phyloP scores from a whole-genome alignment of 2,797 vertebrate genomes.

The Tachyglossus aculeatus region DNA sequence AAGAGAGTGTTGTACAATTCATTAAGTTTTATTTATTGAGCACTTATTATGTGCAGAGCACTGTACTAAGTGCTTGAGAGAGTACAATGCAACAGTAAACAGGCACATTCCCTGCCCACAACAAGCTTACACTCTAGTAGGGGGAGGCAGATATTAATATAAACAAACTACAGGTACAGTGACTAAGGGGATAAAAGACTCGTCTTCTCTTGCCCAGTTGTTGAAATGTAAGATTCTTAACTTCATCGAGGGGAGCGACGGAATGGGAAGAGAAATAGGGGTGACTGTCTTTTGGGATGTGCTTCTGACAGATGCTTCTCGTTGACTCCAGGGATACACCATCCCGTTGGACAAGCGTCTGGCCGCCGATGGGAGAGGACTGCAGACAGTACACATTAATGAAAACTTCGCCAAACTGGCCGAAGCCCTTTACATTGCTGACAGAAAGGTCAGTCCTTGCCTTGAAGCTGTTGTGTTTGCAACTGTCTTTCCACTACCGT shows the following conservation, averaged over 20 bases:
- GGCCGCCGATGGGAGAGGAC: constrained; percentile 92
- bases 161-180: too few species aligned
- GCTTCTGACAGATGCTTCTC: constrained; percentile 24
- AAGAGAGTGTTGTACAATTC: too few species aligned
- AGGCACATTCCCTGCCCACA: too few species aligned
- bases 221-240: neutral
- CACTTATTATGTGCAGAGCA: too few species aligned
- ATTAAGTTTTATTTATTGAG: too few species aligned
- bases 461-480: constrained; percentile 5
- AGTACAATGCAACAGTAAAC: too few species aligned
- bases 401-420: constrained; percentile 98
- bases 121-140: too few species aligned
- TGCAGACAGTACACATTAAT: constrained; percentile 98
- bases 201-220: neutral
- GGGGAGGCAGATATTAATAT: too few species aligned
- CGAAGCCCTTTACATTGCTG: constrained; percentile 95
- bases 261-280: neutral
- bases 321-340: constrained; percentile 87
- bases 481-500: too few species aligned
- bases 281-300: neutral
- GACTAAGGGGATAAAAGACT: neutral
- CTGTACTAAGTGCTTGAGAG: too few species aligned
- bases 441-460: constrained; percentile 87
- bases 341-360: constrained; percentile 97
- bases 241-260: neutral